Evolutionary conservation across 2,797 vertebrate species (phyloP), one percentile per base, ranked within the genome.

Genomic region (Stomatorhinus walkeri): DNA sequence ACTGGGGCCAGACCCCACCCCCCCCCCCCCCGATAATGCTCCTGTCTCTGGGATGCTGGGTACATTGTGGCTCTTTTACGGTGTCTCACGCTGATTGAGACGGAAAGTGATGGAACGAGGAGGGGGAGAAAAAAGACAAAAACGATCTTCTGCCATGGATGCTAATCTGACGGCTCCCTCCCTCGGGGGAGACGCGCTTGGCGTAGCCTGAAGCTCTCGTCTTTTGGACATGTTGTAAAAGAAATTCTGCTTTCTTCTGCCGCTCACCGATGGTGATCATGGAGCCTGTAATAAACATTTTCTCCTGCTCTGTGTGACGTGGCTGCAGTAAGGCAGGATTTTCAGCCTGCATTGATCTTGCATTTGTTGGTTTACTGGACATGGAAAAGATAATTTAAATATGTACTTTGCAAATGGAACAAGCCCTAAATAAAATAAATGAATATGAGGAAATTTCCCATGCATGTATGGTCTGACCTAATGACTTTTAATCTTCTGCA

Each of bases 381-480:
- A 85, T 48, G 59, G 28, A 10, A 56, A 59, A 81, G 46, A n/a
- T 85, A 7, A 48, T 86, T 14, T 36, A 36, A 72, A 49, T 51
- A 87, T 79, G 24, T 87, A 56, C 79, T 85, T 56, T 54, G 40
- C 8, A 46, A 24, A 49, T 36, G 46, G 51, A 64, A 84, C 86
- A 59, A 43, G 14, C n/a, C 54, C 48, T 46, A 83, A 85, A 52
- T 88, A 19, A 88, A 89, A 76, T 24, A 12, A 19, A 84, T 48
- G 87, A 19, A 89, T 88, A 76, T 24, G 16, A n/a, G 19, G 48
- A 88, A 56, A 88, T 81, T 87, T 85, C 79, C 85, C 59, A 85
- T 46, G 85, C 16, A 46, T 5, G 6, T 76, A 36, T 40, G 36
- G 32, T 76, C 72, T 43, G 43, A 88, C 43, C 16, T 84, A 46